Evolutionary conservation across 2,113 vertebrate species (phyloP).

Genomic region (Tachycineta bicolor): DNA sequence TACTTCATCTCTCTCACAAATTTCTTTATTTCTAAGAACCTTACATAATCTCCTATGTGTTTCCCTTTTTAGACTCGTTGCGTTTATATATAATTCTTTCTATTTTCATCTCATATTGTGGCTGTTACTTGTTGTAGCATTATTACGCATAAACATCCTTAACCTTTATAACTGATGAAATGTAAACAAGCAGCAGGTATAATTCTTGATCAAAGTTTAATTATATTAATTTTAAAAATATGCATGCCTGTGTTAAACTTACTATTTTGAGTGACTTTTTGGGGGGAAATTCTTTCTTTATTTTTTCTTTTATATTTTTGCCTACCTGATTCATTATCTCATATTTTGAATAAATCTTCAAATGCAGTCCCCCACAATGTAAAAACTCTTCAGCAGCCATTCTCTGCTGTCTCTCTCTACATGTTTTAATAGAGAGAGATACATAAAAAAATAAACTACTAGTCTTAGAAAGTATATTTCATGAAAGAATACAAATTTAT

Average conservation of each 20-base stretch:
- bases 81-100: not conserved
- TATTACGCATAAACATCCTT: not conserved
- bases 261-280: not conserved
- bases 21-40: not conserved
- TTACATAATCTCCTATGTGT: not conserved
- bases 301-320: not conserved
- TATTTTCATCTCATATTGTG: not conserved
- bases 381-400: not conserved
- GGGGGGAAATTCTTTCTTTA: accelerated
- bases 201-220: not conserved
- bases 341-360: not conserved
- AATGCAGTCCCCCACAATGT: accelerated
- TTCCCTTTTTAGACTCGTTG: not conserved
- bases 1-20: not conserved
- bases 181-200: not conserved
- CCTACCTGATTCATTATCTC: not conserved
- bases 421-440: accelerated
- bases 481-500: not conserved
- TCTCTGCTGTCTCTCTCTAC: not conserved
- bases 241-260: not conserved
- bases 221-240: not conserved
- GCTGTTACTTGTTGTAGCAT: not conserved
- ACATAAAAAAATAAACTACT: not conserved
- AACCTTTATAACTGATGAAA: not conserved
- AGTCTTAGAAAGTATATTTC: not conserved